Base-by-base conservation (phyloP, 2,888 invertebrate species). In the Drosophila differens region DNA sequence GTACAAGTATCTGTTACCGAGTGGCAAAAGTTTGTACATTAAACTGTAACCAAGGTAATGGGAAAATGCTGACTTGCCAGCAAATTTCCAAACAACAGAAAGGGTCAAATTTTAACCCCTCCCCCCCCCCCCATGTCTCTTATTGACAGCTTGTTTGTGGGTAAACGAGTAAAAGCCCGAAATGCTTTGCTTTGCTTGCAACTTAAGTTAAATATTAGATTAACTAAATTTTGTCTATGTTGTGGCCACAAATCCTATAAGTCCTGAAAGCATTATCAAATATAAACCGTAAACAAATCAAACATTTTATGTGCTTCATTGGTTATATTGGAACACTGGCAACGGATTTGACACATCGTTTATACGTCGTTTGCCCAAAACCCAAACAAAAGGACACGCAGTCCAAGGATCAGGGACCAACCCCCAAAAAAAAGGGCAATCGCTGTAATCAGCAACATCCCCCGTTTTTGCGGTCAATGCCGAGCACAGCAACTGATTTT, bases 321-420 rank as follows among this genome's bases (percentile, higher is more conserved):
- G 79, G 79, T 51, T 57, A 61, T 72, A 78, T n/a, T 57, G 14
- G 28, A n/a, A 28, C 14, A 51, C 58, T 47, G 47, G 54, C 53
- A 62, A 54, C 69, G 70, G 82, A 75, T 84, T 83, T 84, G 75
- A 65, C 84, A 84, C 84, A 68, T 84, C 84, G 84, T 84, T 79
- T 86, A 78, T 77, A 80, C 82, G 59, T 67, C 87, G 75, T 80
- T 85, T 85, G 67, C 30, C 60, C 65, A 58, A 41, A 33, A 28
- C 58, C 57, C 59, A 65, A 39, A 59, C 57, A 69, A 63, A 37
- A 52, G 65, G 58, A 39, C 39, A 19, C 49, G n/a, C 19, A n/a
- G 6, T 6, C 25, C 28, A 30, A 47, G n/a, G 28, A 30, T 19
- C 51, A 19, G 44, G 25, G 25, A 76, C 49, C 79, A 79, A 71